Conservation (phyloP, 2,797 vertebrate species). For the Rhinogobio ventralis region DNA sequence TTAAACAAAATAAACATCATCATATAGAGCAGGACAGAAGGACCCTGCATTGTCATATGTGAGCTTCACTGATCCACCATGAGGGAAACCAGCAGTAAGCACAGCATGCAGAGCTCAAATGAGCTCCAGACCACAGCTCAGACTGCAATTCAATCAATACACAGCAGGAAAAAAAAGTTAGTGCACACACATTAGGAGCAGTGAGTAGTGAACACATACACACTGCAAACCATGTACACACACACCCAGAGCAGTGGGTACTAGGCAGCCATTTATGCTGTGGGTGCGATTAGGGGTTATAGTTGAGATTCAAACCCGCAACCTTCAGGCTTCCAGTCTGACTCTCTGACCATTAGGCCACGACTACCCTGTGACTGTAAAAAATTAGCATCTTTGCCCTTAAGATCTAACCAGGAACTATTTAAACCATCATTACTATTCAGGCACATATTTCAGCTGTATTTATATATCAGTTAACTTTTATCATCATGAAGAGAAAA, state of each 20-base stretch:
- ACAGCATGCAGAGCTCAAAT: not conserved
- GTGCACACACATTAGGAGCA: not conserved
- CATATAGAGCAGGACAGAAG: not conserved
- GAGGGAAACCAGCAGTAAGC: conserved; percentile 27
- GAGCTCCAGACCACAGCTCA: conserved; percentile 14
- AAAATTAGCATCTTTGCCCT: not conserved
- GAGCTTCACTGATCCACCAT: conserved; percentile 18
- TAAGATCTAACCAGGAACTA: not conserved
- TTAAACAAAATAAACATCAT: not conserved
- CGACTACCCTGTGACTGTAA: too few relatives aligned
- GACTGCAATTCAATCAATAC: conserved; percentile 3
- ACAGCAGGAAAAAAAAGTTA: not conserved
- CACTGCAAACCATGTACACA: too few relatives aligned
- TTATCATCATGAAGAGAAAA: not conserved
- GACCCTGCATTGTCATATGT: not conserved
- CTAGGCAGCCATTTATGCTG: not conserved
- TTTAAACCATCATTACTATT: not conserved
- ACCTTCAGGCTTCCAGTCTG: not conserved
- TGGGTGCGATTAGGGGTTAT: too few relatives aligned
- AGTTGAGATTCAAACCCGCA: not conserved
- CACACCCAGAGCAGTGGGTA: too few relatives aligned
- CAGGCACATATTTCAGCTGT: not conserved
- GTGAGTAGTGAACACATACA: not conserved
- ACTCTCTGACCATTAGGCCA: not conserved
- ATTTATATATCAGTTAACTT: not conserved